Percentiles rank a stretch among this genome's conserved stretches.
Conservation (phyloP, 2,797 vertebrate species). For the Melanotaenia boesemani region DNA sequence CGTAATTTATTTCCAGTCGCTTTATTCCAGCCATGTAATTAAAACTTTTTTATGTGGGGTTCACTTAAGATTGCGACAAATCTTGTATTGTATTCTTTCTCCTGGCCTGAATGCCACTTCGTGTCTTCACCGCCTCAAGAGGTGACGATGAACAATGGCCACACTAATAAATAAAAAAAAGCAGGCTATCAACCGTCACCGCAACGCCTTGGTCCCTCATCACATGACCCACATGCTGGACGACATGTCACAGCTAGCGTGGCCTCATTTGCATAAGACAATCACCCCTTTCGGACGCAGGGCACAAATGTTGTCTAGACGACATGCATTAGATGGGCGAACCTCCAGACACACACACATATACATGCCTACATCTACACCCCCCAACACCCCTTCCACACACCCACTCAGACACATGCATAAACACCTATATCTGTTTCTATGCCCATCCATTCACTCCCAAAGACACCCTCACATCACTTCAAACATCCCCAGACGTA, state of each 20-base stretch:
- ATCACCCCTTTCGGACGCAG: slow-evolving; percentile 86
- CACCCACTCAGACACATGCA: slow-evolving; percentile 35
- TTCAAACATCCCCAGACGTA: slow-evolving; percentile 65
- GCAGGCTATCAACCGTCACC: slow-evolving; percentile 74
- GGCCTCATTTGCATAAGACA: slow-evolving; percentile 91
- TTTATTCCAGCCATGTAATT: slow-evolving; percentile 13
- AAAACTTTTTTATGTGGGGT: slow-evolving; percentile 19
- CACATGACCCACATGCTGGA: slow-evolving; percentile 78
- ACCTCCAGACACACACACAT: slow-evolving; percentile 65
- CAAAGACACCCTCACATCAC: slow-evolving; percentile 55
- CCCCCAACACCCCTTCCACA: slow-evolving; percentile 10
- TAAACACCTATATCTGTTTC: slow-evolving; percentile 70
- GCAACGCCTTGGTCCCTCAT: slow-evolving; percentile 52
- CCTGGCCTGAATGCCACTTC: slow-evolving; percentile 47
- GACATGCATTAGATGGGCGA: slow-evolving; percentile 88
- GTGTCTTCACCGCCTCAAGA: slow-evolving; percentile 61
- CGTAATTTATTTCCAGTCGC: slow-evolving; percentile 16
- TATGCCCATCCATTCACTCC: slow-evolving; percentile 55
- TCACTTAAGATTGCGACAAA: slow-evolving; percentile 56
- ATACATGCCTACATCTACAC: not conserved
- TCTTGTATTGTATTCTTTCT: slow-evolving; percentile 56
- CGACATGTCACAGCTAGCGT: slow-evolving; percentile 79
- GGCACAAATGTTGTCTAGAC: slow-evolving; percentile 92
- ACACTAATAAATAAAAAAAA: slow-evolving; percentile 70
- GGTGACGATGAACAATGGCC: slow-evolving; percentile 74